Base-by-base conservation (phyloP, 2,113 vertebrate genomes). In the Ancistrus triradiatus region DNA sequence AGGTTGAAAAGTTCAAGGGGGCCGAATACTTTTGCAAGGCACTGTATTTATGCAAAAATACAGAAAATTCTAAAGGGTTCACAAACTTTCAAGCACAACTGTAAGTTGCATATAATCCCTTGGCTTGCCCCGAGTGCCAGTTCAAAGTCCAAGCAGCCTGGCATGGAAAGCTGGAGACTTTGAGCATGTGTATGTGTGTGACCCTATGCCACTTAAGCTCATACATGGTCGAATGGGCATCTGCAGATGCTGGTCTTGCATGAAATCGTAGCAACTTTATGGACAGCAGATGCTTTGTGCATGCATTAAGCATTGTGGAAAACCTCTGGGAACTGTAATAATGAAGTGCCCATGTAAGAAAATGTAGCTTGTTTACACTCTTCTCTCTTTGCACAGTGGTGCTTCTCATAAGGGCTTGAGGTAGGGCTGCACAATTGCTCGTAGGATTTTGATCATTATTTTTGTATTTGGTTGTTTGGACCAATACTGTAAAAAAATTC, bases 51-150 rank as follows among this genome's bases (percentile, higher is more conserved):
- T n/a, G n/a, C n/a, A n/a, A n/a, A n/a, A n/a, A n/a, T n/a, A n/a
- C n/a, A n/a, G n/a, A n/a, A n/a, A n/a, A n/a, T n/a, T n/a, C n/a
- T n/a, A n/a, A n/a, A n/a, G n/a, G n/a, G n/a, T n/a, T n/a, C n/a
- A n/a, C n/a, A n/a, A n/a, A n/a, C n/a, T 31, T 3, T 31, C 27
- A 31, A 7, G 82, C 74, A 77, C 79, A 79, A 75, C 79, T 81
- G 53, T 60, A 50, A 77, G 84, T 87, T 83, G 83, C 76, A 75
- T 78, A 81, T 79, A 77, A 82, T 77, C 73, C 78, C 79, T 87
- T 73, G 83, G 77, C 78, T 85, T 79, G 81, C 82, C 81, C 74
- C 83, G 78, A n/a, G 85, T 85, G 84, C 84, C 81, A 80, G 27
- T 49, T 51, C 46, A 33, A 61, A 47, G 66, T 48, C 64, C 63